A percentile compares a stretch with the other conserved stretches of the same genome.
Evolutionary conservation across 1,140 invertebrate species (phyloP).

Genomic region (Rhagoletis zephyria): DNA sequence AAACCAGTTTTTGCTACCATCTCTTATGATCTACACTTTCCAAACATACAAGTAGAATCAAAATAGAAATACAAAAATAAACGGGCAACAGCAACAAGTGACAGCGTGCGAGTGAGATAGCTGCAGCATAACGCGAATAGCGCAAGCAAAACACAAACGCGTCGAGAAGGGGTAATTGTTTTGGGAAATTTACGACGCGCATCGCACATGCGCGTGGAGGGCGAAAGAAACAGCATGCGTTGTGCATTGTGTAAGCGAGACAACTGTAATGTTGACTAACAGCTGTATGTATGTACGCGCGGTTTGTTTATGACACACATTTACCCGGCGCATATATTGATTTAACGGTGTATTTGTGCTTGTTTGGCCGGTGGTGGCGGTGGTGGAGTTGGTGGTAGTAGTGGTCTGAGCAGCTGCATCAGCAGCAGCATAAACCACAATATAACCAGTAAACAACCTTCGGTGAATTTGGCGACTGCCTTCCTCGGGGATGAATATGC

Average conservation of each 20-base stretch:
- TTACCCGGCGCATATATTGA: constrained; percentile 28
- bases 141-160: constrained; percentile 14
- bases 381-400: too few species aligned
- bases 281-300: constrained; percentile 21
- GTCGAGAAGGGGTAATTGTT: constrained; percentile 67
- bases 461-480: too few species aligned
- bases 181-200: constrained; percentile 65
- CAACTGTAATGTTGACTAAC: constrained; percentile 46
- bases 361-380: neutral
- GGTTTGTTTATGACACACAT: constrained; percentile 38
- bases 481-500: too few species aligned
- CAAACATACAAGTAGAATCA: neutral
- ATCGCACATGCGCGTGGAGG: constrained; percentile 61
- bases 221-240: constrained; percentile 50
- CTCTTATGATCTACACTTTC: neutral
- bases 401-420: neutral
- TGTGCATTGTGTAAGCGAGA: constrained; percentile 54
- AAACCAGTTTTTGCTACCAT: constrained; percentile 2
- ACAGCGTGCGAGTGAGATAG: constrained; percentile 57
- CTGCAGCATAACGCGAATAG: neutral
- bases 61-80: constrained; percentile 16
- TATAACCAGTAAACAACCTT: too few species aligned
- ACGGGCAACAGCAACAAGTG: constrained; percentile 53
- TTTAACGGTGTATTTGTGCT: neutral
- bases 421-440: neutral